These are phyloP conservation scores for Hypena proboscidalis DNA, from an alignment of 2,888 invertebrate genomes.

Conservation along the genomic window DNA sequence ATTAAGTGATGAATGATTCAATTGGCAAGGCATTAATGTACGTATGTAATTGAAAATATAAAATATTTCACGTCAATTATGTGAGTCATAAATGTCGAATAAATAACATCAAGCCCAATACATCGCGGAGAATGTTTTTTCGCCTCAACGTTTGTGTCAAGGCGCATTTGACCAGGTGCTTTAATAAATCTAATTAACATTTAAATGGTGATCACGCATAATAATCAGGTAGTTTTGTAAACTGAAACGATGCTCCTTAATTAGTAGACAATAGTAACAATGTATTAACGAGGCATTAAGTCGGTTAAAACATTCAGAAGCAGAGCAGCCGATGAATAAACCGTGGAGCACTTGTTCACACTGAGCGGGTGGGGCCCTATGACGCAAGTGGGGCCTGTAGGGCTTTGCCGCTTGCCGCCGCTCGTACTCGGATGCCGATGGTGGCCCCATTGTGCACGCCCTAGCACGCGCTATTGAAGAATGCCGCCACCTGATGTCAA, in stretches of 20 bases:
- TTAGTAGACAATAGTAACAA: constrained; percentile 75
- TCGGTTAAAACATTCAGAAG: constrained; percentile 60
- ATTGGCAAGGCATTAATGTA: constrained; percentile 30
- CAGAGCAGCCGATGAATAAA: constrained; percentile 52
- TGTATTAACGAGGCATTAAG: constrained; percentile 67
- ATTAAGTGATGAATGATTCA: constrained; percentile 35
- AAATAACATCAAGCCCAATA: constrained; percentile 44
- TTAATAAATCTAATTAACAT: constrained; percentile 81
- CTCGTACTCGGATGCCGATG: constrained; percentile 22
- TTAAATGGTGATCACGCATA: constrained; percentile 84
- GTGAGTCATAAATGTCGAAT: constrained; percentile 49
- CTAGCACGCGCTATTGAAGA: constrained; percentile 20
- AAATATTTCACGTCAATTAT: constrained; percentile 43
- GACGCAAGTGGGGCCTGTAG: constrained; percentile 52
- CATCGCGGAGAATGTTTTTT: constrained; percentile 49
- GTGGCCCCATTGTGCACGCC: constrained; percentile 25
- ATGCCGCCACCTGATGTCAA: constrained; percentile 15
- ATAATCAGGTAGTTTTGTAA: constrained; percentile 79
- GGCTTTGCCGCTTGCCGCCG: constrained; percentile 6
- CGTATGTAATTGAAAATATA: constrained; percentile 36
- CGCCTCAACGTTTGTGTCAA: constrained; percentile 50
- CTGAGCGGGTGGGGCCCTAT: constrained; percentile 46
- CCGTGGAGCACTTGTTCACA: constrained; percentile 68
- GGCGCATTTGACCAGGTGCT: constrained; percentile 75
- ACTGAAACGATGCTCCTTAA: constrained; percentile 73